These are phyloP conservation scores for Pica pica DNA, from an alignment of 2,113 vertebrate species.

Conservation along the genomic window DNA sequence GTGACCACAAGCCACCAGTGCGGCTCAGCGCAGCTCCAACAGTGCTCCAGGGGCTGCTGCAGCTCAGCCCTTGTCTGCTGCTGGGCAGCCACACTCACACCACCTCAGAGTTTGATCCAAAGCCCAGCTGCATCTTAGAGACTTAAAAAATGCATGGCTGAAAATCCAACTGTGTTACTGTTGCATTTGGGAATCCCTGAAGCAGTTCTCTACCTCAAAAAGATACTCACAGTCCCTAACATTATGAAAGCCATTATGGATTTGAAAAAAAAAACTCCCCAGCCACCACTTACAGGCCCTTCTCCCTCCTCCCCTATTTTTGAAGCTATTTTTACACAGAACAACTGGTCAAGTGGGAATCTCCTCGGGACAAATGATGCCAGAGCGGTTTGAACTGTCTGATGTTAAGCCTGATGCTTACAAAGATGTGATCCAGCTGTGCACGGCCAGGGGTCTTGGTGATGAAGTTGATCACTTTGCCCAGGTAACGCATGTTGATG, in stretches of 20 bases:
- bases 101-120: not conserved
- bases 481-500: slow-evolving; percentile 94
- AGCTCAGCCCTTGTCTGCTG: not conserved
- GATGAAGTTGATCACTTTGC: slow-evolving; percentile 87
- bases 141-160: not conserved
- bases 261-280: not conserved
- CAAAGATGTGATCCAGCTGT: slow-evolving; percentile 91
- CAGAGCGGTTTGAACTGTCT: not conserved
- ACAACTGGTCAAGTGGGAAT: not conserved
- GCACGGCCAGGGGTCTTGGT: slow-evolving; percentile 80
- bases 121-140: not conserved
- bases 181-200: not conserved
- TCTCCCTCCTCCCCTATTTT: not conserved
- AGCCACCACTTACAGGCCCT: not conserved
- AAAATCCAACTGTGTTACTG: not conserved
- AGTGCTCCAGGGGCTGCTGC: not conserved
- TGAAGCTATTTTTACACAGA: not conserved
- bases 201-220: not conserved
- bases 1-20: not conserved
- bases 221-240: not conserved
- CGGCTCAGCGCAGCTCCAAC: not conserved
- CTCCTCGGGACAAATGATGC: not conserved
- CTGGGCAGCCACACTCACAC: not conserved
- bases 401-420: slow-evolving; percentile 65
- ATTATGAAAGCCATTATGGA: not conserved